Percentiles rank a stretch among this genome's conserved stretches.
Evolutionary conservation across 2,797 vertebrate genomes (phyloP).

Genomic region (Typhlichthys eigenmanni): DNA sequence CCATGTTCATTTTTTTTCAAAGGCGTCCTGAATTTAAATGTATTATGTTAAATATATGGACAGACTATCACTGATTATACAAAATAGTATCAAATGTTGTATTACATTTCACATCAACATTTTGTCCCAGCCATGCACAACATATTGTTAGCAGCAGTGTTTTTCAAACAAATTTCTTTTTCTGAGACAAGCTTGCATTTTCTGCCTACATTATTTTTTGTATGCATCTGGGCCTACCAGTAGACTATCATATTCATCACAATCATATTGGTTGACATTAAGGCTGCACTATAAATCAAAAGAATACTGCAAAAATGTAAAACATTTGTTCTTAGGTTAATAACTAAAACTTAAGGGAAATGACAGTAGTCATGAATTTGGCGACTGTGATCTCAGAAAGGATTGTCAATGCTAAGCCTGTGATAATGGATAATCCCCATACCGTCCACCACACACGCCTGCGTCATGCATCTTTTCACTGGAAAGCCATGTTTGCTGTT

Average conservation of each 20-base stretch:
- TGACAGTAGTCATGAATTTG: slow-evolving; percentile 27
- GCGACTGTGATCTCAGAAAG: slow-evolving; percentile 31
- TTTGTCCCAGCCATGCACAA: no score
- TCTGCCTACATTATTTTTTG: neutral
- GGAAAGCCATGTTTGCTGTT: slow-evolving; percentile 57
- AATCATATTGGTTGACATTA: slow-evolving; percentile 6
- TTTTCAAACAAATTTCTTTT: no score
- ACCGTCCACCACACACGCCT: slow-evolving; percentile 45
- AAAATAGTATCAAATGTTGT: no score
- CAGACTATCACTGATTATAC: no score
- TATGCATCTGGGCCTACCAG: slow-evolving; percentile 4
- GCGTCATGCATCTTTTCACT: slow-evolving; percentile 58
- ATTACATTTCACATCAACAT: no score
- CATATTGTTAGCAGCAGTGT: no score
- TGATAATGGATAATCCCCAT: slow-evolving; percentile 52
- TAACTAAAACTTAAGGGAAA: neutral
- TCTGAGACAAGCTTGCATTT: neutral
- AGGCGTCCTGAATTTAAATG: no score
- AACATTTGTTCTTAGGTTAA: neutral
- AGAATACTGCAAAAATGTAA: neutral
- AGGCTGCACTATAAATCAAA: neutral
- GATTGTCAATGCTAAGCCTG: slow-evolving; percentile 34
- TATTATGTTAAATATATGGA: no score
- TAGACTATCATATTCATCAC: neutral
- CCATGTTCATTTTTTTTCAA: no score